These are phyloP conservation scores for Brenthis ino DNA, from an alignment of 2,888 invertebrate genomes.

Conservation along the genomic window DNA sequence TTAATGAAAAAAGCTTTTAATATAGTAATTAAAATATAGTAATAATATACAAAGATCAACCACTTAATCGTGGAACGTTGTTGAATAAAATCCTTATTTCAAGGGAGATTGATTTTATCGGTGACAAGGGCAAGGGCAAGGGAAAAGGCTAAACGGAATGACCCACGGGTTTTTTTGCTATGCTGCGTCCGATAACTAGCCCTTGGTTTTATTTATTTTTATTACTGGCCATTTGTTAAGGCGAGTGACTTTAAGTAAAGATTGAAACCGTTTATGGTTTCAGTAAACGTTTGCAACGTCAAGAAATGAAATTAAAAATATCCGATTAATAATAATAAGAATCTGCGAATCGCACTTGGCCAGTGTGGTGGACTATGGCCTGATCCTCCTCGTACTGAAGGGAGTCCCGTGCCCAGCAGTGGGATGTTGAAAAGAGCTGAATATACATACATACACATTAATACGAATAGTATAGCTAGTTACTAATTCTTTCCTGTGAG, in stretches of 20 bases:
- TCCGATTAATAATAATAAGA: too few relatives aligned
- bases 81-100: constrained; percentile 52
- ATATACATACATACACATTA: too few relatives aligned
- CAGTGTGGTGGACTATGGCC: too few relatives aligned
- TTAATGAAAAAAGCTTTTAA: too few relatives aligned
- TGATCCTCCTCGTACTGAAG: too few relatives aligned
- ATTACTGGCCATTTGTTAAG: constrained; percentile 25
- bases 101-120: constrained; percentile 58
- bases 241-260: constrained; percentile 18
- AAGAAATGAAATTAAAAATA: too few relatives aligned
- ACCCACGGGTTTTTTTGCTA: constrained; percentile 26
- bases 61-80: constrained; percentile 39
- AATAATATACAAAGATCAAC: constrained; percentile 10
- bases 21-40: background rate
- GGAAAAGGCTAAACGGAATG: constrained; percentile 52
- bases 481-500: too few relatives aligned
- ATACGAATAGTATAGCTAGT: too few relatives aligned
- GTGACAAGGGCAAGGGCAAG: constrained; percentile 50
- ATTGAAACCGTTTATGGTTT: constrained; percentile 17
- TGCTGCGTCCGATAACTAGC: constrained; percentile 25
- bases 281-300: too few relatives aligned
- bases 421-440: too few relatives aligned
- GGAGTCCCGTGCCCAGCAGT: too few relatives aligned
- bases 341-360: too few relatives aligned
- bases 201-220: constrained; percentile 33